Evolutionary conservation across 2,888 invertebrate genomes (phyloP).

Genomic region (Tetragnatha montana): DNA sequence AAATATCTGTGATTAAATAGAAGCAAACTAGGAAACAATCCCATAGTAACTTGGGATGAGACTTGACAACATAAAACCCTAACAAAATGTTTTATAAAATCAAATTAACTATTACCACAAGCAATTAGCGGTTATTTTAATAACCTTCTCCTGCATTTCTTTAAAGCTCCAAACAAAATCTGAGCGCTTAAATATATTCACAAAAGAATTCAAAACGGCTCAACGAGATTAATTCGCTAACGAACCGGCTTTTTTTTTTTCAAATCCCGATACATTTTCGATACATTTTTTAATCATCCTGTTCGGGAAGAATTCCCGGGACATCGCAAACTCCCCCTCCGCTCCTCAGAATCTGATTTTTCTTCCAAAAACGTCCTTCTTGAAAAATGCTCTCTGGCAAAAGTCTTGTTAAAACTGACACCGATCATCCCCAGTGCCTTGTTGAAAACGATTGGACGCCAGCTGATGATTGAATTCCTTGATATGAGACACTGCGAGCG

Average conservation of each 20-base stretch:
- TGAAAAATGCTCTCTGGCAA: not conserved
- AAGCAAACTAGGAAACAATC: no score
- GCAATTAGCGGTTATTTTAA: not conserved
- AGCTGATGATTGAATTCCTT: slow-evolving; percentile 43
- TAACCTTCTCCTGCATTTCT: not conserved
- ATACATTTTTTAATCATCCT: not conserved
- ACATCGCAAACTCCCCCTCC: not conserved
- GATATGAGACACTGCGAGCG: slow-evolving; percentile 14
- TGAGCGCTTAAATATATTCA: not conserved
- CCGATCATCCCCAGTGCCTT: slow-evolving; percentile 24
- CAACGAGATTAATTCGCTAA: not conserved
- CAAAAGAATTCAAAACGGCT: not conserved
- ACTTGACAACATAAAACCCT: no score
- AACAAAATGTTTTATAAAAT: no score
- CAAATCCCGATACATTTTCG: not conserved
- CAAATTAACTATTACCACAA: not conserved
- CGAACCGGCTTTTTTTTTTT: not conserved
- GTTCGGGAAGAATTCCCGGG: not conserved
- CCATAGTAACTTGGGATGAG: no score
- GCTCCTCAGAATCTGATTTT: not conserved
- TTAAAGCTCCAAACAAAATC: not conserved
- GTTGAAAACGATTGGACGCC: slow-evolving; percentile 20
- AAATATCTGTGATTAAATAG: no score
- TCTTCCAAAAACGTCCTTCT: not conserved
- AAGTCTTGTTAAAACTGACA: slow-evolving; percentile 35